Base-by-base conservation (phyloP, 2,113 vertebrate species). In the Pollachius pollachius region DNA sequence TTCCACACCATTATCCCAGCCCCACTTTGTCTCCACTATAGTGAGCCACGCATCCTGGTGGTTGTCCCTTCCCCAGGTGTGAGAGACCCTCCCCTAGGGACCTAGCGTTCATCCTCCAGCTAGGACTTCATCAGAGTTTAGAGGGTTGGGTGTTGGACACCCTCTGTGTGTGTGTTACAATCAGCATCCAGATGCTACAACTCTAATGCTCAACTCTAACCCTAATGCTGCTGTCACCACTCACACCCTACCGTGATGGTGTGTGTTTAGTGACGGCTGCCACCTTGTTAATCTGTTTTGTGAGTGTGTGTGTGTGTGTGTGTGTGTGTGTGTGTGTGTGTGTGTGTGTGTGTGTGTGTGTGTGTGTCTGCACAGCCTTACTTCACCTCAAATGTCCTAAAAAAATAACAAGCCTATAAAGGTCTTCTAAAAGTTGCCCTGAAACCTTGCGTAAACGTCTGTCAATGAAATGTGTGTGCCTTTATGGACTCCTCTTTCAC, bases 241-340 rank as follows among this genome's bases (percentile, higher is more conserved):
- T 67, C 74, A 72, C 72, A 16, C 66, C 30, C 60, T 15, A 74
- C 78, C 78, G 80, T 81, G 74, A 80, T 85, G 76, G 73, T 23
- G 2, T 30, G 18, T 18, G n/a, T 3, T 71, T 74, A 69, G 73
- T 67, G 77, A 69, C 17, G 13, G 48, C 64, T 63, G 23, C 12
- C 41, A 52, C 18, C 30, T 34, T 34, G 30, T 34, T 34, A 5
- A 34, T 34, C 13, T 19, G 18, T 48, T n/a, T 17, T 56, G 67
- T 62, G 57, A 64, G 60, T 67, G 30, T 65, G 72, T 57, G 64
- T 23, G 68, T 15, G 11, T 54, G 61, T 64, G 62, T 56, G 19
- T 67, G 65, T 56, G 65, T 48, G 37, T 52, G 8, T 52, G 64
- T 25, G 62, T 48, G 54, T 60, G 34, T 17, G 9, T 21, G 18